A percentile compares a stretch with the other conserved stretches of the same genome.
Evolutionary conservation across 92 coral and sea anemone species (phyloP).

Genomic region (Porites divaricata): DNA sequence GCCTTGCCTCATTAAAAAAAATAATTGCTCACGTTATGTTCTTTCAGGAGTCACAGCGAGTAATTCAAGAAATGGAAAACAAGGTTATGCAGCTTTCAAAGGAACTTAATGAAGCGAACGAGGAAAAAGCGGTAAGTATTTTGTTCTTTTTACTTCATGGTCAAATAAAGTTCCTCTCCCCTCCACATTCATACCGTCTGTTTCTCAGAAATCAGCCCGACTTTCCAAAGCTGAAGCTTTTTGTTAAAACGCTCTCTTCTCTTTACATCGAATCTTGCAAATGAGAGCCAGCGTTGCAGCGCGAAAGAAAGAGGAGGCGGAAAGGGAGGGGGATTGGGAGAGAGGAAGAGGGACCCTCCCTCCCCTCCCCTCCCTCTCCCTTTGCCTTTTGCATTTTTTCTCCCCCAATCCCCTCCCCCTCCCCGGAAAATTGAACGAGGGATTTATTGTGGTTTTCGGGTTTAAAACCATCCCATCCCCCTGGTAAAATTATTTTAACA

Average conservation of each 20-base stretch:
- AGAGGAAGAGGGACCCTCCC: neutral
- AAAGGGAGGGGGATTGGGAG: too few species aligned
- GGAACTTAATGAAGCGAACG: conserved; percentile 76
- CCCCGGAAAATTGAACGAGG: neutral
- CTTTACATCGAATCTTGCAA: too few species aligned
- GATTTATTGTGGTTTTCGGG: neutral
- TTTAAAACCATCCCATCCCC: neutral
- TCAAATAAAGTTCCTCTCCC: neutral
- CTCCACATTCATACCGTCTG: neutral
- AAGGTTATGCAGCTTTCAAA: conserved; percentile 72
- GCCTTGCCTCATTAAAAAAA: neutral
- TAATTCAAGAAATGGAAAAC: conserved; percentile 78
- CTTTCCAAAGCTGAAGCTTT: too few species aligned
- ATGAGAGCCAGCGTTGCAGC: too few species aligned
- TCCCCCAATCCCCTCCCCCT: neutral
- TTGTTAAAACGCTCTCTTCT: too few species aligned
- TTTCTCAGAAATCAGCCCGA: too few species aligned
- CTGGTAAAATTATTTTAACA: neutral
- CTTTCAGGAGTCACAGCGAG: conserved; percentile 34
- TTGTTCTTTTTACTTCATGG: neutral
- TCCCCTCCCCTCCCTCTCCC: neutral
- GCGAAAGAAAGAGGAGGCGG: too few species aligned
- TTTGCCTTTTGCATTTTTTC: neutral
- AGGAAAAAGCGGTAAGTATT: conserved; percentile 87
- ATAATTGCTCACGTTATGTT: neutral